Percentiles rank a stretch among this genome's conserved stretches.
These are phyloP conservation scores for Subacronicta megacephala DNA, from an alignment of 2,888 invertebrate species.

Conservation along the genomic window DNA sequence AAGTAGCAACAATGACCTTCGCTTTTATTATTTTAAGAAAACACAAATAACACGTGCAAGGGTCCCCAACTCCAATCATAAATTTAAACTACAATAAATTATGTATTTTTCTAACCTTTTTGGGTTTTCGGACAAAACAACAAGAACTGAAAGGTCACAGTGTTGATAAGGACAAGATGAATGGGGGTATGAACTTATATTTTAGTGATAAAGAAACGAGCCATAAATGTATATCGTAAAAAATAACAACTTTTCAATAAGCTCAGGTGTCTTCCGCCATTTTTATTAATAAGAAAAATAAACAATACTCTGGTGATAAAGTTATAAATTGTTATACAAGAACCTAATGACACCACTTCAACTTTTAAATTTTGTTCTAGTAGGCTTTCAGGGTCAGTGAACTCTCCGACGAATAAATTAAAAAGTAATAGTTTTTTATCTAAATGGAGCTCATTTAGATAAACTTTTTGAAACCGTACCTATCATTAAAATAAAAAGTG, in stretches of 20 bases:
- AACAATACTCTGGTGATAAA: slow-evolving; percentile 9
- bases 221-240: neutral
- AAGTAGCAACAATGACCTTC: neutral
- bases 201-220: neutral
- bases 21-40: neutral
- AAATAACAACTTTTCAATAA: neutral
- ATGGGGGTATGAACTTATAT: slow-evolving; percentile 26
- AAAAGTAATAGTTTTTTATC: slow-evolving; percentile 16
- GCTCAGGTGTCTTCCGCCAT: slow-evolving; percentile 7
- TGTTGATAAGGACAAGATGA: slow-evolving; percentile 21
- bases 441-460: slow-evolving; percentile 6
- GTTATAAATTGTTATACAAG: slow-evolving; percentile 1
- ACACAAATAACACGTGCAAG: neutral
- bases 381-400: slow-evolving; percentile 18
- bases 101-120: neutral
- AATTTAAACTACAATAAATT: neutral
- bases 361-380: slow-evolving; percentile 8
- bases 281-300: neutral
- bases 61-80: neutral
- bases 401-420: slow-evolving; percentile 7
- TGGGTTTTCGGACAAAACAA: slow-evolving; percentile 2
- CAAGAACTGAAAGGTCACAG: slow-evolving; percentile 14
- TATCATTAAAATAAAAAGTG: neutral
- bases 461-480: neutral
- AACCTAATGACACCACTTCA: slow-evolving; percentile 16